Conservation (phyloP, 2,113 vertebrate species). For the Physeter macrocephalus region DNA sequence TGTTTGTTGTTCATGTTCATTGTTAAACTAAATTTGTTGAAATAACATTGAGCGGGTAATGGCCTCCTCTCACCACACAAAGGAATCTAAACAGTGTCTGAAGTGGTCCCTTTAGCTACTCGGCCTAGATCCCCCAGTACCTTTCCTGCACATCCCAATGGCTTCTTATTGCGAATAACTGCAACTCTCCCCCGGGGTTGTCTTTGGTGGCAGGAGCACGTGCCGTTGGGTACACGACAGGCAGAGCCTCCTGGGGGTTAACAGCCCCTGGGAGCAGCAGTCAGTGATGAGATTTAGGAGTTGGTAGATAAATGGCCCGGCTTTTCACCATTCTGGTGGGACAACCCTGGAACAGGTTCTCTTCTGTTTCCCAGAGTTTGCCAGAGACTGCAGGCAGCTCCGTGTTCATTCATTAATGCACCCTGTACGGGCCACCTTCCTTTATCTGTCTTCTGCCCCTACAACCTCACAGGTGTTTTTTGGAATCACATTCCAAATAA, state of each 20-base stretch:
- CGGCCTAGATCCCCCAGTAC: not conserved
- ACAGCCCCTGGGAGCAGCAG: not conserved
- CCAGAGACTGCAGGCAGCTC: not conserved
- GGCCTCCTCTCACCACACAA: not conserved
- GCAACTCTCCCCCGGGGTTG: not conserved
- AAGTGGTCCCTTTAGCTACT: not conserved
- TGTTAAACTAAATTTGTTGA: constrained; percentile 30
- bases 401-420: not conserved
- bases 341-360: not conserved
- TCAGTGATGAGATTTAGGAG: not conserved
- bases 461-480: not conserved
- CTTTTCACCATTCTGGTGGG: not conserved
- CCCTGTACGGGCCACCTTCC: too few species aligned
- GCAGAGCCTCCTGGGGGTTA: not conserved
- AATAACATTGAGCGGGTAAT: not conserved
- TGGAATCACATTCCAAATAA: not conserved
- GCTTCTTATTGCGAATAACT: not conserved
- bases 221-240: accelerated
- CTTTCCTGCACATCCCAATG: not conserved
- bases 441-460: not conserved
- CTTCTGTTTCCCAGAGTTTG: not conserved
- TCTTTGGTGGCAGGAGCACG: not conserved
- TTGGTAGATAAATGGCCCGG: not conserved
- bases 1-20: constrained; percentile 36
- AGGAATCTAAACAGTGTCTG: not conserved